A percentile compares a stretch with the other conserved stretches of the same genome.
These are phyloP conservation scores for Thamnophis sirtalis DNA, from an alignment of 2,113 vertebrate species.

Conservation along the genomic window DNA sequence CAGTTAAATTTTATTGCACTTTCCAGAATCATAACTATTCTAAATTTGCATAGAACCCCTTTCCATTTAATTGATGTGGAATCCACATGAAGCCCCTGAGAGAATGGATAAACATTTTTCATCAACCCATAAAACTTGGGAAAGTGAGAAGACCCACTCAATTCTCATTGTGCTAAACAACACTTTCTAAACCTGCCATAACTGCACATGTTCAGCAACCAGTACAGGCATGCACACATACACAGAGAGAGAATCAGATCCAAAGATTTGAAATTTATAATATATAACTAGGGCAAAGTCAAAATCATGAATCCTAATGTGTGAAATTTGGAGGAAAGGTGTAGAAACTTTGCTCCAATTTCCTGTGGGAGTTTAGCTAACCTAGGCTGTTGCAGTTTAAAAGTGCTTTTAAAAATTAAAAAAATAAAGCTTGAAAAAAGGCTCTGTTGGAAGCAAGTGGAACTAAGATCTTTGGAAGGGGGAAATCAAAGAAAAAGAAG, in stretches of 20 bases:
- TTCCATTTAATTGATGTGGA: conserved; percentile 27
- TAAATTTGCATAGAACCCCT: conserved; percentile 15
- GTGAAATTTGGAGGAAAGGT: not conserved
- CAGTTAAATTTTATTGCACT: not conserved
- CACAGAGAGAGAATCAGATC: not conserved
- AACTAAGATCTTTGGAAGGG: not conserved
- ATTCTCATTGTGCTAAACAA: not conserved
- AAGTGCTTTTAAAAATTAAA: not conserved
- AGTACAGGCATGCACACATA: not conserved
- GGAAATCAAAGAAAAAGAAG: not conserved
- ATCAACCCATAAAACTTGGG: conserved; percentile 8
- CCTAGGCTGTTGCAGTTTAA: conserved; percentile 40
- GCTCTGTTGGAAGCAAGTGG: not conserved
- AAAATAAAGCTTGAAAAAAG: conserved; percentile 15
- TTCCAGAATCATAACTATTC: conserved; percentile 17
- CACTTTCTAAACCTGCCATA: not conserved
- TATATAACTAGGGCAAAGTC: conserved; percentile 20
- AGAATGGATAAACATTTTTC: not conserved
- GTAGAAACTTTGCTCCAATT: conserved; percentile 19
- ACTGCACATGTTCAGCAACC: not conserved
- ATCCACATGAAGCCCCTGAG: conserved; percentile 12
- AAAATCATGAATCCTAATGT: conserved; percentile 21
- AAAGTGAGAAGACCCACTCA: not conserved
- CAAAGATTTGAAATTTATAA: not conserved
- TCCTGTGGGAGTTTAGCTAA: conserved; percentile 8